Evolutionary conservation across 2,113 vertebrate genomes (phyloP).

Genomic region (Megalops atlanticus): DNA sequence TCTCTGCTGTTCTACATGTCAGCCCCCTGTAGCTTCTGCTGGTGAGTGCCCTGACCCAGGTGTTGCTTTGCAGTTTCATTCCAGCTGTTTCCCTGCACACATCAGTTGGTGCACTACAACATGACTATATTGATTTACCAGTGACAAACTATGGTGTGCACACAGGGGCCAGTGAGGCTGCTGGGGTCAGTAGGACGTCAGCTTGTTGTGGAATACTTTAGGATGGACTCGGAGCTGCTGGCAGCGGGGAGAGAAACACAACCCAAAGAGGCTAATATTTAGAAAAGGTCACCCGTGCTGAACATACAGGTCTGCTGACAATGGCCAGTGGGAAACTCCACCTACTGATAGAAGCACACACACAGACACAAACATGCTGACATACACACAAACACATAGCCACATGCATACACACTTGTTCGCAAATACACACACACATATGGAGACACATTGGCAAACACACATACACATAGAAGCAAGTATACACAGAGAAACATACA

Average conservation of each 20-base stretch:
- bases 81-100: constrained; percentile 70
- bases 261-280: constrained; percentile 72
- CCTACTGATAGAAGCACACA: constrained; percentile 1
- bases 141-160: constrained; percentile 69
- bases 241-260: constrained; percentile 59
- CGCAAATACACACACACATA: not conserved
- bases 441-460: not conserved
- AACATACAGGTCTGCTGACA: constrained; percentile 64
- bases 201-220: constrained; percentile 71
- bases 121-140: constrained; percentile 75
- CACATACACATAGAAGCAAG: constrained; percentile 6
- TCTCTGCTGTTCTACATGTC: constrained; percentile 36
- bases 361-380: not conserved
- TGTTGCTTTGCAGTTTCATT: constrained; percentile 72
- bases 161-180: constrained; percentile 62
- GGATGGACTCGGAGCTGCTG: constrained; percentile 64
- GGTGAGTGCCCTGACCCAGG: constrained; percentile 69
- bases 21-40: constrained; percentile 70
- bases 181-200: constrained; percentile 60
- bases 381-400: too few relatives aligned
- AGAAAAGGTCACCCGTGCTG: constrained; percentile 65
- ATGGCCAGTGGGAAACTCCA: not conserved
- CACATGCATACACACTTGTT: not conserved
- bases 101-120: constrained; percentile 68
- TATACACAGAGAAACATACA: constrained; percentile 16